These are phyloP conservation scores for Cinclus mexicanus DNA, from an alignment of 2,113 vertebrate species.

Conservation along the genomic window DNA sequence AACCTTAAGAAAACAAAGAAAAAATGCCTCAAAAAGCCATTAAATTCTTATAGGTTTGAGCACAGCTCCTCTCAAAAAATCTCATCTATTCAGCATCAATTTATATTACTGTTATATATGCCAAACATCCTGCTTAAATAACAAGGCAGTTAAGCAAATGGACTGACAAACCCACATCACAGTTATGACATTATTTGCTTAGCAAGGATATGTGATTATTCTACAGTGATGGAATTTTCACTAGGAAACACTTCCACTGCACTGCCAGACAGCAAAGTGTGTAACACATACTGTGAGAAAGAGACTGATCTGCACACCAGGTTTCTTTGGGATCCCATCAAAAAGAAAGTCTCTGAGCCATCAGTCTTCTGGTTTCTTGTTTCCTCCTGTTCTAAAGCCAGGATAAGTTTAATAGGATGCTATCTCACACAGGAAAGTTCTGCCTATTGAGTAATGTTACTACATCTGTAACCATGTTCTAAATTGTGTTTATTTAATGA, in stretches of 20 bases:
- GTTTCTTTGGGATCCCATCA: background rate
- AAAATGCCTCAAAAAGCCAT: background rate
- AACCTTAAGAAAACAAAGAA: background rate
- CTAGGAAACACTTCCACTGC: background rate
- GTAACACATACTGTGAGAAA: background rate
- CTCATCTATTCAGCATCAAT: background rate
- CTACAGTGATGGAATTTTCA: background rate
- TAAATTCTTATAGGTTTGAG: background rate
- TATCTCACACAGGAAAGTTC: background rate
- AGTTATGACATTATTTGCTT: background rate
- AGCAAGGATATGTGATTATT: background rate
- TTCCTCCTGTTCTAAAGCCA: background rate
- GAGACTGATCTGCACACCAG: background rate
- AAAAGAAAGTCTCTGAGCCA: background rate
- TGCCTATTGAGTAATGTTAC: background rate
- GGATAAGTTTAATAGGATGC: background rate
- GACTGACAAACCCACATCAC: background rate
- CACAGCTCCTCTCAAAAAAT: background rate
- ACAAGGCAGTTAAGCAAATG: conserved; percentile 20
- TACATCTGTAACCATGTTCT: background rate
- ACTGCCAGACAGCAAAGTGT: background rate
- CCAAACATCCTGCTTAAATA: conserved; percentile 13
- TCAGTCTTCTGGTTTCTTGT: background rate
- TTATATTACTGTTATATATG: background rate
- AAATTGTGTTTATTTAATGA: background rate